Evolutionary conservation across 2,113 vertebrate species (phyloP).

Genomic region (Litocranius walleri): DNA sequence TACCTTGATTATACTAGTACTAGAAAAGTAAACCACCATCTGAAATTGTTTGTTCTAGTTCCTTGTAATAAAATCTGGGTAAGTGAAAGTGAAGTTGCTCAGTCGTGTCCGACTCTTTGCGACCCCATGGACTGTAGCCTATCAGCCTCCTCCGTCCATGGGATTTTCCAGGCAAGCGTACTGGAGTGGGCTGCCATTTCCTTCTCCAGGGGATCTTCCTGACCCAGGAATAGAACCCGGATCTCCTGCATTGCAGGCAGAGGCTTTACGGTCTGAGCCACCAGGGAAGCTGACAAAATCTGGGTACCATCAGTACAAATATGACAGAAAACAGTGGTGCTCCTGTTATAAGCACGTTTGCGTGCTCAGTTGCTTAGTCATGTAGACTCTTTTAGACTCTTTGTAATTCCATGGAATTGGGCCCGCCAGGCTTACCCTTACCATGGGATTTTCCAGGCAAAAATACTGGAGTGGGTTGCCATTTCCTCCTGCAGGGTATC

Average conservation of each 20-base stretch:
- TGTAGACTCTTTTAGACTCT: background rate
- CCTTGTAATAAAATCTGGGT: slow-evolving; percentile 18
- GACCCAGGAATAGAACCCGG: no score
- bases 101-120: no score
- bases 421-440: background rate
- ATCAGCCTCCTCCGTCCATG: no score
- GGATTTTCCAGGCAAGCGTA: no score
- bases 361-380: background rate
- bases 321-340: background rate
- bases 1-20: background rate
- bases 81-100: background rate
- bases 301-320: slow-evolving; percentile 2
- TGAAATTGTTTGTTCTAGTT: background rate
- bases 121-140: no score
- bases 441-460: background rate
- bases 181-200: no score
- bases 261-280: no score
- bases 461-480: background rate
- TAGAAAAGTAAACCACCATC: background rate
- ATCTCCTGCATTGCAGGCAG: no score
- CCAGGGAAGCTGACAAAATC: background rate
- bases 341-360: background rate
- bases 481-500: background rate
- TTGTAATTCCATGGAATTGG: background rate
- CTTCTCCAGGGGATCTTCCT: no score